A percentile compares a stretch with the other conserved stretches of the same genome.
phyloP scores from a whole-genome alignment of 2,113 vertebrate species.

The Cacatua alba region DNA sequence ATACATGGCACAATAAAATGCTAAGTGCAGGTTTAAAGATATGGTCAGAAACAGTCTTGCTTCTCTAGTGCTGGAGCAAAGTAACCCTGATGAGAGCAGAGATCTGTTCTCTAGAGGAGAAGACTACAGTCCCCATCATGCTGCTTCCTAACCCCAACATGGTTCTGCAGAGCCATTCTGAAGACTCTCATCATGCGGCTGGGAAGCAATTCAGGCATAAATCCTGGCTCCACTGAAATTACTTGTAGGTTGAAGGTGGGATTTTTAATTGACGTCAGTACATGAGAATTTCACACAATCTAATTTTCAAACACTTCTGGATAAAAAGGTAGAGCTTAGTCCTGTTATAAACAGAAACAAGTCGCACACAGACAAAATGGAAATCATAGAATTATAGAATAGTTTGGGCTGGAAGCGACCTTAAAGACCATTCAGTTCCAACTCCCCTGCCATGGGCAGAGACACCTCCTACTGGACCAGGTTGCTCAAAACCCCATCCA shows the following conservation, averaged over 20 bases:
- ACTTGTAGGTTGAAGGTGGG: not conserved
- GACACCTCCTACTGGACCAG: not conserved
- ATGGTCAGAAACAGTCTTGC: not conserved
- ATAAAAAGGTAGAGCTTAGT: not conserved
- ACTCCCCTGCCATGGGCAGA: not conserved
- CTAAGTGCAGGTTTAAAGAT: not conserved
- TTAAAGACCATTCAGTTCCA: not conserved
- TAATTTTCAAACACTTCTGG: not conserved
- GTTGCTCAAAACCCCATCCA: not conserved
- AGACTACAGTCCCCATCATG: fast-evolving
- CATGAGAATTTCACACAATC: not conserved
- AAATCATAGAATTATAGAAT: not conserved
- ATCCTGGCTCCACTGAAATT: not conserved
- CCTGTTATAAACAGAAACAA: not conserved
- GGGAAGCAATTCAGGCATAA: not conserved
- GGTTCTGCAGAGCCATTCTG: not conserved
- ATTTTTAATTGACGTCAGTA: not conserved
- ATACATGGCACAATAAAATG: not conserved
- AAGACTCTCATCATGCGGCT: not conserved
- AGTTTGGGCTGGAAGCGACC: not conserved
- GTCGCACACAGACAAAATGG: not conserved
- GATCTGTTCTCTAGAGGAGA: not conserved
- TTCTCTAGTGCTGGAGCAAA: not conserved
- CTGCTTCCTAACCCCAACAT: not conserved
- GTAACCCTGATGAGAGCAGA: not conserved